A percentile compares a stretch with the other conserved stretches of the same genome.
phyloP scores from a whole-genome alignment of 2,888 invertebrate species.

The Hofmannophila pseudospretella region DNA sequence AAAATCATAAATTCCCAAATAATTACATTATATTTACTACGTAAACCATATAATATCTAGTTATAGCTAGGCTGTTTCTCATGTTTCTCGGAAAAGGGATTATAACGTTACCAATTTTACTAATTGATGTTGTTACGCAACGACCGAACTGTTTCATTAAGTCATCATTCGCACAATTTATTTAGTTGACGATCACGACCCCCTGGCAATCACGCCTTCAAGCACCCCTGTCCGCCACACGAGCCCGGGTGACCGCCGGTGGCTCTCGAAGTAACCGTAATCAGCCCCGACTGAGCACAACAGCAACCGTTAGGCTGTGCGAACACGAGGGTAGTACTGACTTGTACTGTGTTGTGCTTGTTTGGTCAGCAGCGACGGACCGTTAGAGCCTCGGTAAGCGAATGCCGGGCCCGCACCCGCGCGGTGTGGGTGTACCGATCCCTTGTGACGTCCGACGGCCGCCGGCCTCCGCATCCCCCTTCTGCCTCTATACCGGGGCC shows the following conservation, averaged over 20 bases:
- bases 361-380: constrained; percentile 77
- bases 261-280: constrained; percentile 29
- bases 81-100: background rate
- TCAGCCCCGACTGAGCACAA: constrained; percentile 38
- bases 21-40: too few species aligned
- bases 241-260: constrained; percentile 17
- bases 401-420: constrained; percentile 57
- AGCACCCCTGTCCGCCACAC: constrained; percentile 22
- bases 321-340: constrained; percentile 70
- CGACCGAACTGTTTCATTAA: constrained; percentile 12
- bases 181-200: constrained; percentile 14
- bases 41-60: too few species aligned
- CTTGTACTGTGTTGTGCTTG: constrained; percentile 74
- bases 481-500: constrained; percentile 18
- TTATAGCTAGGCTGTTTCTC: background rate
- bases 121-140: constrained; percentile 1
- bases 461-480: constrained; percentile 37
- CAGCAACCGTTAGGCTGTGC: constrained; percentile 43
- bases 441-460: constrained; percentile 74
- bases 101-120: background rate
- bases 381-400: constrained; percentile 76
- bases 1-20: too few species aligned
- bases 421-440: constrained; percentile 63
- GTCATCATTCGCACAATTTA: constrained; percentile 19
- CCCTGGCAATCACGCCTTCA: constrained; percentile 14